These are phyloP conservation scores for Cervus canadensis DNA, from an alignment of 2,113 vertebrate species.

Conservation along the genomic window DNA sequence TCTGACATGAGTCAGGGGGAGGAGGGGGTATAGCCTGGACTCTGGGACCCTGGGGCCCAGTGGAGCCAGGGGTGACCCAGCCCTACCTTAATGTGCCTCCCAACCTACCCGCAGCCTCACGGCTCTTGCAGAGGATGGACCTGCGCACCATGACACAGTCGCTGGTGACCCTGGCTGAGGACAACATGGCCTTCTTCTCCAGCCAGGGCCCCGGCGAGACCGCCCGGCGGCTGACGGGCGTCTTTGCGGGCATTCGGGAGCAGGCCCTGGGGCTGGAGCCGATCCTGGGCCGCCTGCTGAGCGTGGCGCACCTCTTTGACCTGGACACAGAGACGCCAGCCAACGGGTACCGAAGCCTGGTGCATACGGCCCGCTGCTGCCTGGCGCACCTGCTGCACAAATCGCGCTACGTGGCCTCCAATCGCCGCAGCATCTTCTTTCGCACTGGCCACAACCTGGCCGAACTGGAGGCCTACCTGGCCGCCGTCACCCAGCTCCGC, in stretches of 20 bases:
- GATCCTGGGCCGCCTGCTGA: slow-evolving; percentile 79
- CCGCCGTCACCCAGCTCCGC: slow-evolving; percentile 89
- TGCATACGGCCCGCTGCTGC: slow-evolving; percentile 90
- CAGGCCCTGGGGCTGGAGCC: slow-evolving; percentile 87
- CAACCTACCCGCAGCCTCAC: slow-evolving; percentile 48
- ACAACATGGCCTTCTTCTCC: slow-evolving; percentile 87
- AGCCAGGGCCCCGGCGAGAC: slow-evolving; percentile 80
- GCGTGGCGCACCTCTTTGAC: slow-evolving; percentile 90
- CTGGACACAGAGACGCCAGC: slow-evolving; percentile 90
- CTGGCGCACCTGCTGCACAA: slow-evolving; percentile 92
- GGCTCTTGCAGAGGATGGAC: slow-evolving; percentile 83
- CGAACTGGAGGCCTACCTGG: slow-evolving; percentile 92
- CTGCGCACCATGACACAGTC: slow-evolving; percentile 86
- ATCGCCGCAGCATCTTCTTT: slow-evolving; percentile 92
- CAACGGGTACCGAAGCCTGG: slow-evolving; percentile 92
- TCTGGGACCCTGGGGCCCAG: neutral
- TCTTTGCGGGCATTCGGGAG: slow-evolving; percentile 85
- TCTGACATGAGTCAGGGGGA: neutral
- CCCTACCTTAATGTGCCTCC: slow-evolving; percentile 1
- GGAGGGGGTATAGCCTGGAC: neutral
- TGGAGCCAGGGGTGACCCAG: neutral
- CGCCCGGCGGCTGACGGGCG: slow-evolving; percentile 77
- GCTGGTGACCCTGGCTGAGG: slow-evolving; percentile 86
- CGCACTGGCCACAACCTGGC: slow-evolving; percentile 87
- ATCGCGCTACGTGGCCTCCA: slow-evolving; percentile 88